These are phyloP conservation scores for Stenurella melanura DNA, from an alignment of 2,888 invertebrate genomes.

Conservation along the genomic window DNA sequence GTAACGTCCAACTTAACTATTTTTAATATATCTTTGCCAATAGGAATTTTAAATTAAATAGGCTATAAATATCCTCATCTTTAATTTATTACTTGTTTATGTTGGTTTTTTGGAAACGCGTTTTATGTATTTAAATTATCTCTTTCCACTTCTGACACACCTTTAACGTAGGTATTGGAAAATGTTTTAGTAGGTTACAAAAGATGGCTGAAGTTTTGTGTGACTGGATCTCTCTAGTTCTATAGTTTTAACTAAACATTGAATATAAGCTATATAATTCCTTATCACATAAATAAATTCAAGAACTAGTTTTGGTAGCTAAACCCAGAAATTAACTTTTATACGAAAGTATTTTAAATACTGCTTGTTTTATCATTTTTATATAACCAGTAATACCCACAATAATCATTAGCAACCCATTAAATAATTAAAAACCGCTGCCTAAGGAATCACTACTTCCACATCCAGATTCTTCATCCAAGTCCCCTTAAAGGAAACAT, in stretches of 20 bases:
- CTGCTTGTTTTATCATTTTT: too few relatives aligned
- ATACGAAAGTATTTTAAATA: too few relatives aligned
- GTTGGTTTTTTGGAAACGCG: conserved; percentile 16
- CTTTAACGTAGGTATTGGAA: conserved; percentile 4
- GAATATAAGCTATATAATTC: too few relatives aligned
- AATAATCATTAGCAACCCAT: too few relatives aligned
- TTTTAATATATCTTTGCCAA: conserved; percentile 13
- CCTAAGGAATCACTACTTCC: too few relatives aligned
- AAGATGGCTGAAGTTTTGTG: not conserved
- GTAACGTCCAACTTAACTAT: conserved; percentile 11
- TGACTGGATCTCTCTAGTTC: not conserved
- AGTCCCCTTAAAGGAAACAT: too few relatives aligned
- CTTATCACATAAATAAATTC: too few relatives aligned
- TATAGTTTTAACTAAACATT: not conserved
- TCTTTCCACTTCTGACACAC: conserved; percentile 8
- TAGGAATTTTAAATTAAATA: conserved; percentile 16
- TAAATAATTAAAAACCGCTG: too few relatives aligned
- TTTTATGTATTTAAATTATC: not conserved
- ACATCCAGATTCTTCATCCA: too few relatives aligned
- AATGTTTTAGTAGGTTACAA: conserved; percentile 23
- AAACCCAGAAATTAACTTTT: too few relatives aligned
- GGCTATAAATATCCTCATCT: conserved; percentile 13
- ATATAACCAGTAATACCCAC: too few relatives aligned
- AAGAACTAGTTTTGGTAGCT: too few relatives aligned
- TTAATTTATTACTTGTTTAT: conserved; percentile 13